A percentile compares a stretch with the other conserved stretches of the same genome.
phyloP scores from a whole-genome alignment of 2,113 vertebrate species.

The Myrmecophaga tridactyla region DNA sequence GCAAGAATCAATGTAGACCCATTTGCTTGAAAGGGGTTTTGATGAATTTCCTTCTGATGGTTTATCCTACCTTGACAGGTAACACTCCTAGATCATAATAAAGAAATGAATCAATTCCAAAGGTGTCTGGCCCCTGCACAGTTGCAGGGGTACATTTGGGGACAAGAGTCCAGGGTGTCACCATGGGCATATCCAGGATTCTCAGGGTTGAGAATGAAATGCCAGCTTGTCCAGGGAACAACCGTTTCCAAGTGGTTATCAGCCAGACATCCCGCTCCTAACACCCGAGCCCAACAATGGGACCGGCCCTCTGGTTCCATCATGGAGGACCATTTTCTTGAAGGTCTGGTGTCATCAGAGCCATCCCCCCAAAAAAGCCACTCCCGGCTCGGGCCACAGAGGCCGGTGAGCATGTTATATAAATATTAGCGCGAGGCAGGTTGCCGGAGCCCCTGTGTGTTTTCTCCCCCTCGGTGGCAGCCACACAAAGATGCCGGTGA shows the following conservation, averaged over 20 bases:
- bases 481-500: constrained; percentile 80
- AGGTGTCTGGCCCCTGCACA: neutral
- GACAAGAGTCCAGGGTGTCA: neutral
- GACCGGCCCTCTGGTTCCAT: neutral
- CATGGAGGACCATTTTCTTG: accelerated
- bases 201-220: neutral
- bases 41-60: constrained; percentile 43
- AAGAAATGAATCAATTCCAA: constrained; percentile 35
- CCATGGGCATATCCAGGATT: accelerated
- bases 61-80: neutral
- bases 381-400: neutral
- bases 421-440: constrained; percentile 43
- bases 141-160: neutral
- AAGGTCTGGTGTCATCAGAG: neutral
- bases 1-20: neutral
- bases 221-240: neutral
- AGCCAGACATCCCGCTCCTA: accelerated
- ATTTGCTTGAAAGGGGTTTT: constrained; percentile 60
- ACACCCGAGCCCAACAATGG: neutral
- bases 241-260: neutral
- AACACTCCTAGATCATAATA: neutral
- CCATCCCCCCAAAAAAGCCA: neutral
- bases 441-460: neutral
- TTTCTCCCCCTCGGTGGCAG: constrained; percentile 64
- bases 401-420: neutral